A percentile compares a stretch with the other conserved stretches of the same genome.
These are phyloP conservation scores for Tipula helvola DNA, from an alignment of 2,888 invertebrate species.

Conservation along the genomic window DNA sequence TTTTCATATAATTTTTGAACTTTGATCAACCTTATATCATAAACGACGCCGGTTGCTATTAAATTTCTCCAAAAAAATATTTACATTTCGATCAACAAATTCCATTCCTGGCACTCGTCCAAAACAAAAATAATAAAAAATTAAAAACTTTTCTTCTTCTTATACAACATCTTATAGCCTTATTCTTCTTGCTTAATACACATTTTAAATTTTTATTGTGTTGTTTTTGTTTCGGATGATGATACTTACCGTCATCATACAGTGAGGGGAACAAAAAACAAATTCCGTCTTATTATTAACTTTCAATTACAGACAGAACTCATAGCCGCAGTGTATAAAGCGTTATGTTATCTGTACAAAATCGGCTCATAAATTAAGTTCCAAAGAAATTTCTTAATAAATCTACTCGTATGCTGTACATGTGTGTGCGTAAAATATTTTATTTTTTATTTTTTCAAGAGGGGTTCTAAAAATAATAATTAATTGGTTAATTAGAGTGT, in stretches of 20 bases:
- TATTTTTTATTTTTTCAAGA: background rate
- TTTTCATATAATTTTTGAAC: too few species aligned
- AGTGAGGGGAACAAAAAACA: background rate
- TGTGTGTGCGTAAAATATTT: background rate
- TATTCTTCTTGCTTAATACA: background rate
- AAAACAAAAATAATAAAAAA: background rate
- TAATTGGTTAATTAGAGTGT: background rate
- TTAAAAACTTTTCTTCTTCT: background rate
- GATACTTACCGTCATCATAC: background rate
- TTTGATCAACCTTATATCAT: too few species aligned
- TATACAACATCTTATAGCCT: background rate
- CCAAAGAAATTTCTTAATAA: background rate
- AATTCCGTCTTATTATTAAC: background rate
- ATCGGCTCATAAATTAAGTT: background rate
- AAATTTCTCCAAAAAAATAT: too few species aligned
- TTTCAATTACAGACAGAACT: background rate
- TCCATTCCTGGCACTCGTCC: background rate
- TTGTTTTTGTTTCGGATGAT: background rate
- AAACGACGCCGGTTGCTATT: too few species aligned
- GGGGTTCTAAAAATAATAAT: background rate
- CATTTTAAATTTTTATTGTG: background rate
- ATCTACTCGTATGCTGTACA: background rate
- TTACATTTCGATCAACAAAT: background rate
- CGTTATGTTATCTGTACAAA: background rate
- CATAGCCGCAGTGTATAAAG: background rate